Percentiles rank a stretch among this genome's conserved stretches.
These are phyloP conservation scores for Cetonia aurata DNA, from an alignment of 2,888 invertebrate genomes.

Conservation along the genomic window DNA sequence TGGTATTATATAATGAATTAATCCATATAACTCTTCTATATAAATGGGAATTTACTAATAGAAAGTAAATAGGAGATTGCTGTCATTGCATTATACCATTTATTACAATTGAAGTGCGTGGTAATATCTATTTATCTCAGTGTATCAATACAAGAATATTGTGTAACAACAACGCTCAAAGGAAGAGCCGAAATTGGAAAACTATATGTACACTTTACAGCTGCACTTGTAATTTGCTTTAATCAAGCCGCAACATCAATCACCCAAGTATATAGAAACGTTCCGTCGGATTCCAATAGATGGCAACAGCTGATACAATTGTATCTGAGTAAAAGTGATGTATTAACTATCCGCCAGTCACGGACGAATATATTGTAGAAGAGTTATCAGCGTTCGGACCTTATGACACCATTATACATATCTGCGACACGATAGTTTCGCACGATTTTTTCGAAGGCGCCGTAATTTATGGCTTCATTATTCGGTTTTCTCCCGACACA, in stretches of 20 bases:
- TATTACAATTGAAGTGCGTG: too few species aligned
- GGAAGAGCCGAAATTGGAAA: too few species aligned
- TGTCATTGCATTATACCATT: too few species aligned
- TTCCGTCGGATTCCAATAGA: constrained; percentile 25
- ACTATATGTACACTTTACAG: too few species aligned
- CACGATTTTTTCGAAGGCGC: constrained; percentile 29
- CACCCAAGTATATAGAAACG: background rate
- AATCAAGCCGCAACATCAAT: background rate
- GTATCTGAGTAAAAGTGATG: constrained; percentile 36
- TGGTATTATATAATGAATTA: too few species aligned
- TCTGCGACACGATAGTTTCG: constrained; percentile 31
- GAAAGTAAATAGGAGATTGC: too few species aligned
- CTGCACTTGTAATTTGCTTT: too few species aligned
- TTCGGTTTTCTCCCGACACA: constrained; percentile 29
- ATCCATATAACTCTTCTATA: too few species aligned
- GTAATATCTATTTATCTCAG: too few species aligned
- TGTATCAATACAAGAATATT: too few species aligned
- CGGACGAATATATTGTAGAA: constrained; percentile 33
- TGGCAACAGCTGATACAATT: constrained; percentile 39
- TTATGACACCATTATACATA: constrained; percentile 37
- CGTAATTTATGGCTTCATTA: constrained; percentile 41
- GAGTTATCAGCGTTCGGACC: constrained; percentile 34
- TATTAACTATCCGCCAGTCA: constrained; percentile 25
- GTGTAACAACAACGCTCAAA: too few species aligned
- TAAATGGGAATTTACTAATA: too few species aligned